Evolutionary conservation across 2,113 vertebrate genomes (phyloP).

Genomic region (Dermatemys mawii): DNA sequence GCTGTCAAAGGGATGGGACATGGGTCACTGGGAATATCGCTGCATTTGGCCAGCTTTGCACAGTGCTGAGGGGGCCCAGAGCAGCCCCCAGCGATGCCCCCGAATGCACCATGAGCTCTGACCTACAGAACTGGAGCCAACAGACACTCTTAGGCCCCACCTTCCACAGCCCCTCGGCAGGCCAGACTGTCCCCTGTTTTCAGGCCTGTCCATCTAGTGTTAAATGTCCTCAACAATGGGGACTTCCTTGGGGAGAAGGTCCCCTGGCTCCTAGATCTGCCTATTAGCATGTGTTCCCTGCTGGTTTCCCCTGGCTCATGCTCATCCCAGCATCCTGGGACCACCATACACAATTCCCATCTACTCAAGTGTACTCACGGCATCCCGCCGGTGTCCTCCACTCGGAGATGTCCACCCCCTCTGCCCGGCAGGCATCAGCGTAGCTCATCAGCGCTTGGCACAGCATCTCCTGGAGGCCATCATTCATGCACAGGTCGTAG

Average conservation of each 20-base stretch:
- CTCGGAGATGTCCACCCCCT: constrained; percentile 64
- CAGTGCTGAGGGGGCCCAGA: no score
- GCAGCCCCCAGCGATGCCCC: background rate
- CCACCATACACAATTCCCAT: background rate
- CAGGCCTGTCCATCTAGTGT: background rate
- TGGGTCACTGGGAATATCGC: fast-evolving
- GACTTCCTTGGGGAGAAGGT: background rate
- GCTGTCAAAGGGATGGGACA: constrained; percentile 6
- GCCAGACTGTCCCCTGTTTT: background rate
- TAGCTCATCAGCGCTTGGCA: constrained; percentile 76
- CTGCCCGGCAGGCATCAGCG: constrained; percentile 66
- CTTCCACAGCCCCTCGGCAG: background rate
- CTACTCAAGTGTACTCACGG: constrained; percentile 75
- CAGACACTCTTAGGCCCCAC: background rate
- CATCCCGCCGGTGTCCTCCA: constrained; percentile 80
- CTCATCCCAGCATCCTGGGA: background rate
- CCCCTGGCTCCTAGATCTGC: fast-evolving
- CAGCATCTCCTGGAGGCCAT: constrained; percentile 36
- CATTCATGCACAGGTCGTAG: constrained; percentile 74
- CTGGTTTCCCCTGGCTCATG: fast-evolving
- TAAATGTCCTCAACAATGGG: background rate
- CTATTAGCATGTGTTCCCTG: fast-evolving
- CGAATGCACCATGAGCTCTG: background rate
- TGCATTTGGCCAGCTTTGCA: background rate
- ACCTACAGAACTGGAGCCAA: background rate